Percentiles rank a stretch among this genome's conserved stretches.
Conservation (phyloP, 2,888 invertebrate species). For the Dryadula phaetusa region DNA sequence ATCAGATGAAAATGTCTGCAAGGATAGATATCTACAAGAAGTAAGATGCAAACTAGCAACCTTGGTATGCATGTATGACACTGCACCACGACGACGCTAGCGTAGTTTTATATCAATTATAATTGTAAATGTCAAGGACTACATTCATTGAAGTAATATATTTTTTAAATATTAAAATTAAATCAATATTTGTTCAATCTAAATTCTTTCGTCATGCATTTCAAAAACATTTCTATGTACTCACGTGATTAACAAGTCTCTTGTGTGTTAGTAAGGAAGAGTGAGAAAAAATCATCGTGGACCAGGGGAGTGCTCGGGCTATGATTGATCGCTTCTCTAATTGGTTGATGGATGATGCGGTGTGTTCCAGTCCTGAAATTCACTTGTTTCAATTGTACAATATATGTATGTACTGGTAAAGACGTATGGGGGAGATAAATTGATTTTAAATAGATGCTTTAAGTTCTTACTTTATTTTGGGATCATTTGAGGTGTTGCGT, state of each 20-base stretch:
- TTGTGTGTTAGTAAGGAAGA: conserved; percentile 61
- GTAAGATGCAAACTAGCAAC: too few species aligned
- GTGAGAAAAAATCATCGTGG: conserved; percentile 76
- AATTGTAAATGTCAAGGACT: too few species aligned
- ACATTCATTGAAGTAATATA: too few species aligned
- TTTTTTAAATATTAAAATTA: background rate
- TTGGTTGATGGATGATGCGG: conserved; percentile 90
- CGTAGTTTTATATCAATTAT: too few species aligned
- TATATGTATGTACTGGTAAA: conserved; percentile 6
- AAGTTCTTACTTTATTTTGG: background rate
- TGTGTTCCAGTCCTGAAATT: conserved; percentile 40
- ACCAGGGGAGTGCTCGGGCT: conserved; percentile 80
- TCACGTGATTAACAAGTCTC: conserved; percentile 75
- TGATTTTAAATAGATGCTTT: background rate
- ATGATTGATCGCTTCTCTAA: conserved; percentile 91
- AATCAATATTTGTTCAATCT: background rate
- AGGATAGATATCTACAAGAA: too few species aligned
- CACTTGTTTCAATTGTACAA: conserved; percentile 49
- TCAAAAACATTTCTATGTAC: conserved; percentile 28
- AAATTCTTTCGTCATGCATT: conserved; percentile 10
- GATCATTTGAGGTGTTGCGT: background rate
- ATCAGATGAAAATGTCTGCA: too few species aligned
- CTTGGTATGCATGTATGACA: too few species aligned
- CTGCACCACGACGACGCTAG: too few species aligned
- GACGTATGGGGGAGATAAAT: background rate